These are phyloP conservation scores for Mystacornis crossleyi DNA, from an alignment of 2,113 vertebrate genomes.

Conservation along the genomic window DNA sequence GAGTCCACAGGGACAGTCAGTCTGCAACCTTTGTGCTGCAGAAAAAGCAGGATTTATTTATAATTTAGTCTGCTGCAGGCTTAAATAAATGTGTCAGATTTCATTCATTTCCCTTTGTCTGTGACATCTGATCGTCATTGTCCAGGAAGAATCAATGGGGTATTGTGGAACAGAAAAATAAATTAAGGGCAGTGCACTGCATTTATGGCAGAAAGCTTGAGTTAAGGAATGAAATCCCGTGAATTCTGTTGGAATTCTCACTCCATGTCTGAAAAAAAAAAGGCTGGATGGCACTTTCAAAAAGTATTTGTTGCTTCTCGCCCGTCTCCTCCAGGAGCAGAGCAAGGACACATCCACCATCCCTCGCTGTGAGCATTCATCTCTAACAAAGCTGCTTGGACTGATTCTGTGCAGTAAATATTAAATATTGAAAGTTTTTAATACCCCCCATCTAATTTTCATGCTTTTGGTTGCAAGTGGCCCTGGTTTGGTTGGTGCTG, in stretches of 20 bases:
- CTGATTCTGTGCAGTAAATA: not conserved
- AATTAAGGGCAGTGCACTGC: not conserved
- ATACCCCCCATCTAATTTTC: fast-evolving
- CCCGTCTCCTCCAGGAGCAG: not conserved
- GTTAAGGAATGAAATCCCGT: not conserved
- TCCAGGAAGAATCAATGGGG: not conserved
- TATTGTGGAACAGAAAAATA: not conserved
- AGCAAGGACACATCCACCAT: not conserved
- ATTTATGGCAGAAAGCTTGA: not conserved
- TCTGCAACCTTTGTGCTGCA: constrained; percentile 46
- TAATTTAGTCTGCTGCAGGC: not conserved
- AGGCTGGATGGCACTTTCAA: not conserved
- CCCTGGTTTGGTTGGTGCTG: not conserved
- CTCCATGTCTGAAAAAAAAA: fast-evolving
- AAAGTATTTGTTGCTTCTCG: not conserved
- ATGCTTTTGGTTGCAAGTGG: not conserved
- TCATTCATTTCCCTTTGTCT: constrained; percentile 27
- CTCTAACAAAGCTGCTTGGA: fast-evolving
- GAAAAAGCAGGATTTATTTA: constrained; percentile 40
- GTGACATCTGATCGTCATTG: constrained; percentile 1
- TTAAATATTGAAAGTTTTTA: not conserved
- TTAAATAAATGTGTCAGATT: constrained; percentile 46
- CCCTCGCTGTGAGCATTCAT: not conserved
- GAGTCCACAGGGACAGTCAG: constrained; percentile 29
- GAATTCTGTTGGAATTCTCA: not conserved